These are phyloP conservation scores for Gallinago solitaria DNA, from an alignment of 2,797 vertebrate species.

Conservation along the genomic window DNA sequence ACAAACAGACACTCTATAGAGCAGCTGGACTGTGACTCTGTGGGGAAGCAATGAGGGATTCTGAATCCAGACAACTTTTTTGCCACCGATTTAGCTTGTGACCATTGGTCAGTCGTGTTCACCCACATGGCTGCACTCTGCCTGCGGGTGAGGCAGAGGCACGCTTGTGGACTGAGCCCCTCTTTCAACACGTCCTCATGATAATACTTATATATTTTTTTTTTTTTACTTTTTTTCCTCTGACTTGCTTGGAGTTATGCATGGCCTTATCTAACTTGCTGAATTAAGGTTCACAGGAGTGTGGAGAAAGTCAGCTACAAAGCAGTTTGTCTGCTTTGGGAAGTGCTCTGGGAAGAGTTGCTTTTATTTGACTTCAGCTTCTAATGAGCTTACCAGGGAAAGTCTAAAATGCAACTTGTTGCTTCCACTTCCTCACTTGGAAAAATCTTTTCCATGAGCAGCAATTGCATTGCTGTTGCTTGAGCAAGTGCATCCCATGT, in stretches of 20 bases:
- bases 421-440: background rate
- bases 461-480: background rate
- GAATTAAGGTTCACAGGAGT: background rate
- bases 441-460: background rate
- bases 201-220: background rate
- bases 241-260: background rate
- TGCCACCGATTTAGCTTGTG: background rate
- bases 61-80: background rate
- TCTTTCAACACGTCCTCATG: rapidly evolving
- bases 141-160: rapidly evolving
- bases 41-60: background rate
- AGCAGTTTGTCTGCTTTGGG: background rate
- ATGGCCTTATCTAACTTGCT: background rate
- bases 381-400: background rate
- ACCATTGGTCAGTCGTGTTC: rapidly evolving
- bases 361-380: background rate
- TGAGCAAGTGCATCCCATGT: background rate
- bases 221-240: background rate
- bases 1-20: background rate
- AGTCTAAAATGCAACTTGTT: background rate
- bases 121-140: rapidly evolving
- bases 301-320: background rate
- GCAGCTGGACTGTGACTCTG: background rate
- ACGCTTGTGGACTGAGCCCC: rapidly evolving
- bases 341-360: background rate